These are phyloP conservation scores for Cyphomyrus plagiostoma DNA, from an alignment of 2,113 vertebrate species.

Conservation along the genomic window DNA sequence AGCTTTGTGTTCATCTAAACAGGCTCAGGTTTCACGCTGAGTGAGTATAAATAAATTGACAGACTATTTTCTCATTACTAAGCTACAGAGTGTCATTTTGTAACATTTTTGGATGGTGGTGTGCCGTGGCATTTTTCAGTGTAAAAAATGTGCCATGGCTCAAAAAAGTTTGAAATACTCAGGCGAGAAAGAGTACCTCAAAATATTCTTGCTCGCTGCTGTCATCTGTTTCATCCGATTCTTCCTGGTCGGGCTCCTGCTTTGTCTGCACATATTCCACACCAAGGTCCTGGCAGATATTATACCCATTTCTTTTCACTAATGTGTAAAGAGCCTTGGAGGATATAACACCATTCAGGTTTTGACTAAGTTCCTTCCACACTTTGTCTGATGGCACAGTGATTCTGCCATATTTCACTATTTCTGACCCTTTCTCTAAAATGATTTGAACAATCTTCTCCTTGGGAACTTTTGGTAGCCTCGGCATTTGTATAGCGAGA, in stretches of 20 bases:
- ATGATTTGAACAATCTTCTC: constrained; percentile 1
- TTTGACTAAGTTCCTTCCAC: background rate
- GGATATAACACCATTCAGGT: background rate
- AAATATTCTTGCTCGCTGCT: background rate
- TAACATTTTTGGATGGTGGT: too few species aligned
- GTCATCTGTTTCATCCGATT: background rate
- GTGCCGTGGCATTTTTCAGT: too few species aligned
- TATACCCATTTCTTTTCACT: constrained; percentile 6
- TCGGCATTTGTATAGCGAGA: constrained; percentile 10
- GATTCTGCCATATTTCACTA: constrained; percentile 2
- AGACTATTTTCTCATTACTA: too few species aligned
- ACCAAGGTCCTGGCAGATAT: background rate
- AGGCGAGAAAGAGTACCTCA: background rate
- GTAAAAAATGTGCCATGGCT: too few species aligned
- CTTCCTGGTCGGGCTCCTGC: background rate
- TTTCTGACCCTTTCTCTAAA: background rate
- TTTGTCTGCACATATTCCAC: background rate
- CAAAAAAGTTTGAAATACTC: background rate
- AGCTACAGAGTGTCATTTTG: too few species aligned
- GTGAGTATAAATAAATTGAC: too few species aligned
- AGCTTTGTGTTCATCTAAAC: too few species aligned
- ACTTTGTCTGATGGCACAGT: constrained; percentile 11
- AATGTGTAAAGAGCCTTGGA: constrained; percentile 18
- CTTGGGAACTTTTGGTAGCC: constrained; percentile 10
- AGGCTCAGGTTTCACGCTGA: too few species aligned